Conservation (phyloP, 2,797 vertebrate species). For the Pantherophis vulpinus region DNA sequence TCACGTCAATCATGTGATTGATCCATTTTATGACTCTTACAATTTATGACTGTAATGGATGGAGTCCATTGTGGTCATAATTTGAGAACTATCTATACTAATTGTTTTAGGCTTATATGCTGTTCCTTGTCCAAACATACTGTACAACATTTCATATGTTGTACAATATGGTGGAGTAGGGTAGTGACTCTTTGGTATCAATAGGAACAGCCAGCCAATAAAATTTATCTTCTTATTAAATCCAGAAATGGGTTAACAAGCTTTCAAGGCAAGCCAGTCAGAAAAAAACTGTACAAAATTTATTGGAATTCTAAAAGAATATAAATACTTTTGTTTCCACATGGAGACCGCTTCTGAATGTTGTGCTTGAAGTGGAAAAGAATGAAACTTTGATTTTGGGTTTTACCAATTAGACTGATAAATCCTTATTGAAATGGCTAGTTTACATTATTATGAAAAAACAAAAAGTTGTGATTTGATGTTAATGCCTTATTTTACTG, state of each 20-base stretch:
- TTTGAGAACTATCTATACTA: neutral
- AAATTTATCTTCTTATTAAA: neutral
- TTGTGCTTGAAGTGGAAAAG: no score
- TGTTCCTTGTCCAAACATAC: neutral
- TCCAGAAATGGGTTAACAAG: neutral
- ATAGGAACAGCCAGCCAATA: neutral
- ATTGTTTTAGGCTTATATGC: neutral
- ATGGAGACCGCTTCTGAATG: no score
- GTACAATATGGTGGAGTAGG: neutral
- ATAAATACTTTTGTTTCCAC: no score
- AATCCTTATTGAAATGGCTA: no score
- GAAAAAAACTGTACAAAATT: neutral
- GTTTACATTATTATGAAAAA: no score
- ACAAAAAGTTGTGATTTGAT: no score
- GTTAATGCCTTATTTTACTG: no score
- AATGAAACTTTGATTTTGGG: no score
- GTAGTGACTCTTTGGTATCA: neutral
- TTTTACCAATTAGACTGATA: no score
- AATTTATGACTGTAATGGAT: neutral
- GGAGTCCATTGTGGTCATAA: neutral
- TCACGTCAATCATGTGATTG: neutral
- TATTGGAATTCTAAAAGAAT: neutral
- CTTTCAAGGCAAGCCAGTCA: neutral
- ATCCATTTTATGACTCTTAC: neutral
- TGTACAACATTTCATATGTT: neutral